Conservation (phyloP, 2,797 vertebrate species). For the Phataginus tricuspis region DNA sequence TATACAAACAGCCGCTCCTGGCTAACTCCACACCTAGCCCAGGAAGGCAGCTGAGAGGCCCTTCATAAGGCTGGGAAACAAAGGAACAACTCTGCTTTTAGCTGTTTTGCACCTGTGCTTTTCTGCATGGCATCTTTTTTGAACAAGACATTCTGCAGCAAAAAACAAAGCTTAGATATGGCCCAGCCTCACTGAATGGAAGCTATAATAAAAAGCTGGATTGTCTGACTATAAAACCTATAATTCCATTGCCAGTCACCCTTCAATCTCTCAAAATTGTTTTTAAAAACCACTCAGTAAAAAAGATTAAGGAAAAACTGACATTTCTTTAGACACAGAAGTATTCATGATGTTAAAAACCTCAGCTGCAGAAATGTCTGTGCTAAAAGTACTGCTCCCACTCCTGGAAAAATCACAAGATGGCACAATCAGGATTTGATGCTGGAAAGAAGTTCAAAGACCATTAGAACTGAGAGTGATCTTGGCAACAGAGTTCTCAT, state of each 20-base stretch:
- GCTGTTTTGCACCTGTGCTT: background rate
- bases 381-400: background rate
- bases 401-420: background rate
- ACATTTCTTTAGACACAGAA: background rate
- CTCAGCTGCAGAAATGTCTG: background rate
- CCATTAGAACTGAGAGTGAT: background rate
- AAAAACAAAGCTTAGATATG: background rate
- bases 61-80: background rate
- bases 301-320: background rate
- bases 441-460: constrained; percentile 1
- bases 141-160: background rate
- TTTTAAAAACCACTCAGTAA: background rate
- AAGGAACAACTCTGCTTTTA: background rate
- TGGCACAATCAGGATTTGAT: background rate
- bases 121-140: background rate
- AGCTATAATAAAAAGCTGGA: background rate
- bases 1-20: background rate
- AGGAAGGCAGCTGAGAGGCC: background rate
- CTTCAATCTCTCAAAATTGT: background rate
- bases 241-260: background rate
- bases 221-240: background rate
- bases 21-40: too few relatives aligned
- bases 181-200: background rate
- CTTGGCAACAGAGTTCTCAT: background rate
- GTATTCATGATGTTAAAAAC: background rate